phyloP scores from a whole-genome alignment of 2,888 invertebrate genomes.

The Miltochrista miniata region DNA sequence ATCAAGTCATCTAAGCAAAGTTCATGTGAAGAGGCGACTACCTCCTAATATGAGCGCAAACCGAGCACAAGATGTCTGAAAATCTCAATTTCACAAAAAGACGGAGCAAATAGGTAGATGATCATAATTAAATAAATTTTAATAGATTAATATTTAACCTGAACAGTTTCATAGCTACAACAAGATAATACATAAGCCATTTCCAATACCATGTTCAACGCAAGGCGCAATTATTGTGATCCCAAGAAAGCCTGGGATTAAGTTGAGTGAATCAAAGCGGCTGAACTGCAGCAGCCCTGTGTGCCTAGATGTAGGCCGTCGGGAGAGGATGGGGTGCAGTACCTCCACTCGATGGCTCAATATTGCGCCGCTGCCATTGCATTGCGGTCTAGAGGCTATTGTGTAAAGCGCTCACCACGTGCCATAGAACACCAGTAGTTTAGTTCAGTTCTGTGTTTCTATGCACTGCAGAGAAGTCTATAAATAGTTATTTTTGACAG shows the following conservation, averaged over 20 bases:
- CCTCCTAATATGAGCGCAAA: too few relatives aligned
- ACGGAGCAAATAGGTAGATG: too few relatives aligned
- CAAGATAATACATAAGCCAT: neutral
- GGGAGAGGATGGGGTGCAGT: constrained; percentile 1
- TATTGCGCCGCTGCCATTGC: constrained; percentile 19
- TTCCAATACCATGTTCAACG: neutral
- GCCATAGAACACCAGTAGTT: constrained; percentile 5
- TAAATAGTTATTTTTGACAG: too few relatives aligned
- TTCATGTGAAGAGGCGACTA: too few relatives aligned
- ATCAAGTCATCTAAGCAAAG: too few relatives aligned
- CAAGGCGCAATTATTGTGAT: constrained; percentile 4
- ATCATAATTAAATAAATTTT: too few relatives aligned
- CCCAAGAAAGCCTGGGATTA: constrained; percentile 5
- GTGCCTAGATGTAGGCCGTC: neutral
- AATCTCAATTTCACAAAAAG: too few relatives aligned
- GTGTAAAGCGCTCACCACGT: constrained; percentile 9
- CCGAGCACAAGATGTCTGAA: too few relatives aligned
- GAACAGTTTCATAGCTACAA: neutral
- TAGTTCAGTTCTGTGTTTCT: too few relatives aligned
- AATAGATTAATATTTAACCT: neutral
- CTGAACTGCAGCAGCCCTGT: neutral
- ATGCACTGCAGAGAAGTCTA: too few relatives aligned
- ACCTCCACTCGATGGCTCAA: constrained; percentile 16
- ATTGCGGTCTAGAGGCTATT: constrained; percentile 20
- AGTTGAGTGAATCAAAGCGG: constrained; percentile 1